Evolutionary conservation across 1,140 invertebrate species (phyloP), one percentile per base, ranked within the genome.

Genomic region (Ips typographus): DNA sequence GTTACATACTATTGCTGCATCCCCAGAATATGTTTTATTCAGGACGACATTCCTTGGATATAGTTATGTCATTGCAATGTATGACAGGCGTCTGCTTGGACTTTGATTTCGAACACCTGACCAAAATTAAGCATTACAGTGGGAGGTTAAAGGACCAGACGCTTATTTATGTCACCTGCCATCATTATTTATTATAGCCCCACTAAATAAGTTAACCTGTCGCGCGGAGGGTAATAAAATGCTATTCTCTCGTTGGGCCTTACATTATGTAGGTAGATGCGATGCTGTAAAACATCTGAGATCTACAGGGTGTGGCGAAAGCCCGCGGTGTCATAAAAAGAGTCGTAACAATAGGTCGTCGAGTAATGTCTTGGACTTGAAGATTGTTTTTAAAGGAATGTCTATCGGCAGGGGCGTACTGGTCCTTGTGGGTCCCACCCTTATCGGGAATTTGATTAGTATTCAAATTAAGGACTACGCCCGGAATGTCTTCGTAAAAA

Each of bases 141-240:
- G 47, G 38, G 38, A 61, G 43, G 41, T 61, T 36, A 61, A 47
- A 39, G 55, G 55, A 38, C 42, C 47, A 47, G 43, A 58, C 5
- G 36, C 56, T 43, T 43, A 42, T 65, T 65, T 61, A 36, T 68
- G 57, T 59, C 47, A 68, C 44, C 58, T 68, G 58, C 52, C 57
- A 61, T 22, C 57, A 52, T 68, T 68, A 60, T 68, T 68, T 68
- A 68, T 68, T 68, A 68, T 52, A 39, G 47, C 40, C 40, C 39
- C 40, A 68, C 65, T 53, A 61, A 68, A 68, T 61, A 68, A 68
- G 57, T 61, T 68, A 61, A 68, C 65, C 65, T 68, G 65, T 68
- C 57, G 43, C 44, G 42, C 55, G 47, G 36, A 55, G 58, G 47
- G 57, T 53, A 68, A 60, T 68, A 68, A 68, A 68, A 68, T 61